Percentiles rank a stretch among this genome's conserved stretches.
These are phyloP conservation scores for Cheirogaleus medius DNA, from an alignment of 2,113 vertebrate genomes.

Conservation along the genomic window DNA sequence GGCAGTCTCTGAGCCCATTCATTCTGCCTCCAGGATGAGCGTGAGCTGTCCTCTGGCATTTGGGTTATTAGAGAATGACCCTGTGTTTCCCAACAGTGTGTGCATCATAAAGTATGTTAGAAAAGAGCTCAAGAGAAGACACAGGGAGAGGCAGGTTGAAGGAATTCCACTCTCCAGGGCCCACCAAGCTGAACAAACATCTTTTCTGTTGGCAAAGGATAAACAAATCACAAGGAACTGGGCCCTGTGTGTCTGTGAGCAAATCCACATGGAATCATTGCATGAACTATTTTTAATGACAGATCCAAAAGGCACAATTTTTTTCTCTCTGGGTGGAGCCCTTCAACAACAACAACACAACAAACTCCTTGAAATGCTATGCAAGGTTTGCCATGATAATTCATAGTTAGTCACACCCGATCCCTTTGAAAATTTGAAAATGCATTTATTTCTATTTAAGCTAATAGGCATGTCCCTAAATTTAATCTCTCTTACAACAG, in stretches of 20 bases:
- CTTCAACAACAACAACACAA: not conserved
- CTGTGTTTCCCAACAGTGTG: not conserved
- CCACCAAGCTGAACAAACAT: not conserved
- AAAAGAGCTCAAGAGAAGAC: not conserved
- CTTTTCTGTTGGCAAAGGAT: not conserved
- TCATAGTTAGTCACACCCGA: not conserved
- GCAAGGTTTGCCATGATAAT: not conserved
- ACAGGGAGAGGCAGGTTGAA: not conserved
- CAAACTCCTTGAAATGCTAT: not conserved
- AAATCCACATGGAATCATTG: not conserved
- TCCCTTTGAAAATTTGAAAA: not conserved
- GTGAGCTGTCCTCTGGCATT: not conserved
- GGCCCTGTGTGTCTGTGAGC: not conserved
- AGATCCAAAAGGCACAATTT: not conserved
- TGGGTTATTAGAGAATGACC: not conserved
- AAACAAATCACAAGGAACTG: not conserved
- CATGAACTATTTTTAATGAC: not conserved
- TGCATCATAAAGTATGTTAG: not conserved
- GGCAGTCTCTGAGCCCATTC: too few species aligned
- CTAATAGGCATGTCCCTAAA: not conserved
- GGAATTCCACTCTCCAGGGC: not conserved
- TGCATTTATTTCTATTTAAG: not conserved
- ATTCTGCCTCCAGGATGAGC: not conserved
- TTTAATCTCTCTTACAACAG: not conserved
- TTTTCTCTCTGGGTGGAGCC: not conserved